Evolutionary conservation across 2,797 vertebrate species (phyloP).

Genomic region (Fratercula arctica): DNA sequence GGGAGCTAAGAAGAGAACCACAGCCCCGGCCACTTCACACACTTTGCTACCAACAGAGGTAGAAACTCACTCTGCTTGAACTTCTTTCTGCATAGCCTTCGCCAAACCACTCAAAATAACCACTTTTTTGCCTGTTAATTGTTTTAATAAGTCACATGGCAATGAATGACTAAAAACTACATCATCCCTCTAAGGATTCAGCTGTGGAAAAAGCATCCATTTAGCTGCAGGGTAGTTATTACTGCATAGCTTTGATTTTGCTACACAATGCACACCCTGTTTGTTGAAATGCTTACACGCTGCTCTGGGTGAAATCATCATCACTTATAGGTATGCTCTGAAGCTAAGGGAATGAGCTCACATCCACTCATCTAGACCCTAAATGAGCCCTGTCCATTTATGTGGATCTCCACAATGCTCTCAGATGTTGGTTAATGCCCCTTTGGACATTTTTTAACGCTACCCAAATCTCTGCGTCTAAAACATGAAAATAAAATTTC

Average conservation of each 20-base stretch:
- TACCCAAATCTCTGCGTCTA: neutral
- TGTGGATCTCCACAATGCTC: neutral
- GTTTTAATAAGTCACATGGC: conserved; percentile 67
- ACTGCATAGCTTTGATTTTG: conserved; percentile 60
- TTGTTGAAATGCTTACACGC: conserved; percentile 37
- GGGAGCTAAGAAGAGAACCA: neutral
- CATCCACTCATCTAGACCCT: neutral
- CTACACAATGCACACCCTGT: neutral
- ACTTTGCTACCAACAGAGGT: neutral
- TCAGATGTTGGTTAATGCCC: neutral
- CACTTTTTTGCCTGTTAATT: conserved; percentile 58
- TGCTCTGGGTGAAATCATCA: conserved; percentile 10
- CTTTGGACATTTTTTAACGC: neutral
- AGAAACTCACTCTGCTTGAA: conserved; percentile 11
- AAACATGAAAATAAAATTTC: neutral
- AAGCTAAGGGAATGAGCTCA: conserved; percentile 17
- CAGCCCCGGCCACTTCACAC: conserved; percentile 8
- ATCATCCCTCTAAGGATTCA: conserved; percentile 64
- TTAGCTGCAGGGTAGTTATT: conserved; percentile 63
- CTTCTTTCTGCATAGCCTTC: neutral
- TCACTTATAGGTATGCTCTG: neutral
- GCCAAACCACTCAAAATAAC: conserved; percentile 52
- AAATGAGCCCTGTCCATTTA: neutral
- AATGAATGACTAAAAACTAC: conserved; percentile 62
- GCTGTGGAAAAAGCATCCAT: conserved; percentile 50